Evolutionary conservation across 2,888 invertebrate species (phyloP), one percentile per base, ranked within the genome.

Genomic region (Chalcosyrphus nemorum): DNA sequence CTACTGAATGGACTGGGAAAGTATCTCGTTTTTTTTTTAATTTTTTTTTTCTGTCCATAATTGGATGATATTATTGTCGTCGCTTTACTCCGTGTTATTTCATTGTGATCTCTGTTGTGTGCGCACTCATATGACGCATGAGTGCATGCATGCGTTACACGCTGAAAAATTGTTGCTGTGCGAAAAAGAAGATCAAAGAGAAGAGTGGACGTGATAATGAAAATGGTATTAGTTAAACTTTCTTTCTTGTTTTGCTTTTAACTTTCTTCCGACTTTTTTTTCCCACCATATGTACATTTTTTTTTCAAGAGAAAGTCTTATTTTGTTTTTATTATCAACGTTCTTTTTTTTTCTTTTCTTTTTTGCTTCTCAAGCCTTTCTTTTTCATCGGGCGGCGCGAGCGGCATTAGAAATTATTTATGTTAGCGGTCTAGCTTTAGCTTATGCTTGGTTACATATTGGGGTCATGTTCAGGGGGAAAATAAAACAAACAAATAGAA

Each of bases 191-290:
- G 57, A 66, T 27, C 27, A 61, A 41, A 50, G 41, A 61, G 45
- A 52, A 47, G 27, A 21, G 1, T 13, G 11, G 19, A 27, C 19
- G n/a, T n/a, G 65, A 71, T 71, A 76, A 66, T 50, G 70, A 59
- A 76, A 76, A 65, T 65, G 70, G 68, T 71, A 71, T 65, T 76
- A 52, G 41, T 71, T n/a, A 59, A 81, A 76, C 81, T 82, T 82
- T 81, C 81, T 81, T 65, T 82, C 61, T 32, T 41, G 61, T 66
- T 77, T 77, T 77, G 77, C 59, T 72, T 81, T 82, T 56, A 77
- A 82, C 81, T 77, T 72, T 82, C 81, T 72, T 82, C 57, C 71
- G 41, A 15, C 32, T 63, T 65, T 56, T 21, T 68, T 54, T 70
- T 41, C n/a, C 13, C 21, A 32, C 9, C 9, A 27, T 57, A 47